Conservation (phyloP, 2,797 vertebrate genomes). For the Tauraco hartlaubi region DNA sequence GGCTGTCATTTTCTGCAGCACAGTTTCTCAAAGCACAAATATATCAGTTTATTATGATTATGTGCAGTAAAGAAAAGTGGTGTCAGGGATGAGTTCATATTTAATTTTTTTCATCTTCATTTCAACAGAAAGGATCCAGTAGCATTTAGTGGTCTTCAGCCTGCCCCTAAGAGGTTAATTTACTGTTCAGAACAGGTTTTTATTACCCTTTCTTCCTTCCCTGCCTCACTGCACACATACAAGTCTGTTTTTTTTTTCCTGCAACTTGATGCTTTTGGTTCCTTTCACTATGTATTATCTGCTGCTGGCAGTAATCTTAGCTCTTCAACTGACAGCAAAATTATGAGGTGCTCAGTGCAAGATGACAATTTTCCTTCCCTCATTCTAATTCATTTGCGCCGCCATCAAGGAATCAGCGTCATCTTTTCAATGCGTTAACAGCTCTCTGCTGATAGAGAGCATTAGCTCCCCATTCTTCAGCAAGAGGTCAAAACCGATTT, state of each 20-base stretch:
- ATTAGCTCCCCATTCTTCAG: slow-evolving; percentile 16
- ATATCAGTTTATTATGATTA: not conserved
- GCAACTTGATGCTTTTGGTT: slow-evolving; percentile 57
- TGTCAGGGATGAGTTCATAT: not conserved
- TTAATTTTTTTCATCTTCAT: not conserved
- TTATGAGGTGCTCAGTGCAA: slow-evolving; percentile 57
- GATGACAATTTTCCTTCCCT: slow-evolving; percentile 61
- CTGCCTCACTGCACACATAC: slow-evolving; percentile 23
- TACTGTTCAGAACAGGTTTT: slow-evolving; percentile 47
- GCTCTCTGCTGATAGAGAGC: slow-evolving; percentile 48
- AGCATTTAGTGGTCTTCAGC: not conserved
- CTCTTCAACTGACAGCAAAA: slow-evolving; percentile 72
- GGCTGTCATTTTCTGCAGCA: not conserved
- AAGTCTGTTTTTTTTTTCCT: not conserved
- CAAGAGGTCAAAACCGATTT: slow-evolving; percentile 47
- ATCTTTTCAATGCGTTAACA: slow-evolving; percentile 23
- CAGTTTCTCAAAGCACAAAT: not conserved
- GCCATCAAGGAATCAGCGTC: slow-evolving; percentile 21
- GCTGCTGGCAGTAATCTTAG: slow-evolving; percentile 56
- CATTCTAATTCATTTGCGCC: slow-evolving; percentile 63
- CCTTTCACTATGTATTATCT: slow-evolving; percentile 51
- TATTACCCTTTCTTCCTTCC: slow-evolving; percentile 42
- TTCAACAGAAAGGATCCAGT: not conserved
- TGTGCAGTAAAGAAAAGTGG: not conserved
- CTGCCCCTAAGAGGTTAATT: slow-evolving; percentile 52